A percentile compares a stretch with the other conserved stretches of the same genome.
phyloP scores from a whole-genome alignment of 2,797 vertebrate genomes.

The Trichosurus vulpecula region DNA sequence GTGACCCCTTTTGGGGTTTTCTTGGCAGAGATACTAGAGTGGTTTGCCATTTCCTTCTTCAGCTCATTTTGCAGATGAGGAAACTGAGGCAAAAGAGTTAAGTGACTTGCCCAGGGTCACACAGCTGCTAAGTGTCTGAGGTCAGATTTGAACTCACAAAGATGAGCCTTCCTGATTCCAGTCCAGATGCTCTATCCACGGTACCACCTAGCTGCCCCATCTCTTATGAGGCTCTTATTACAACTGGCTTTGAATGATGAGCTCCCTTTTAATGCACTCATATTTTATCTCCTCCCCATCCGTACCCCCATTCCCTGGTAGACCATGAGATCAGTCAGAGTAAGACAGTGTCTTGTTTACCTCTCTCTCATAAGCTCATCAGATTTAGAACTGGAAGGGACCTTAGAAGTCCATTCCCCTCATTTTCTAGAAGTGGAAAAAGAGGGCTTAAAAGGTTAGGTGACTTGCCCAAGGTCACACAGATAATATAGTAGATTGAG shows the following conservation, averaged over 20 bases:
- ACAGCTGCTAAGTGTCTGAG: background rate
- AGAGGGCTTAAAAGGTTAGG: background rate
- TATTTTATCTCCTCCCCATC: background rate
- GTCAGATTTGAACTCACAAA: slow-evolving; percentile 17
- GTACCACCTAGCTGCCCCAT: background rate
- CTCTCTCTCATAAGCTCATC: background rate
- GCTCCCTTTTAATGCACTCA: background rate
- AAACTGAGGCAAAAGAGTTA: background rate
- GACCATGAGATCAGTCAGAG: background rate
- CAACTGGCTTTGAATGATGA: background rate
- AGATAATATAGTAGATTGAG: background rate
- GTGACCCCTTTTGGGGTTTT: background rate
- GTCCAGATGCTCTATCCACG: background rate
- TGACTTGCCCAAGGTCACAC: background rate
- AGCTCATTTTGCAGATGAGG: background rate
- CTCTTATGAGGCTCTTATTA: background rate
- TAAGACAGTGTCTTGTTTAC: background rate
- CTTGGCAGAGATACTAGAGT: background rate
- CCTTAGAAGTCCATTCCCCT: background rate
- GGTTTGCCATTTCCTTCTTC: background rate
- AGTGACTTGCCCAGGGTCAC: background rate
- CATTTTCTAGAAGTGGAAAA: background rate
- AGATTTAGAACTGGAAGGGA: background rate
- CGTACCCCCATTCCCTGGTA: background rate
- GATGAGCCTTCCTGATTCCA: background rate